phyloP scores from a whole-genome alignment of 64 coral and sea anemone species.

The Orbicella faveolata region DNA sequence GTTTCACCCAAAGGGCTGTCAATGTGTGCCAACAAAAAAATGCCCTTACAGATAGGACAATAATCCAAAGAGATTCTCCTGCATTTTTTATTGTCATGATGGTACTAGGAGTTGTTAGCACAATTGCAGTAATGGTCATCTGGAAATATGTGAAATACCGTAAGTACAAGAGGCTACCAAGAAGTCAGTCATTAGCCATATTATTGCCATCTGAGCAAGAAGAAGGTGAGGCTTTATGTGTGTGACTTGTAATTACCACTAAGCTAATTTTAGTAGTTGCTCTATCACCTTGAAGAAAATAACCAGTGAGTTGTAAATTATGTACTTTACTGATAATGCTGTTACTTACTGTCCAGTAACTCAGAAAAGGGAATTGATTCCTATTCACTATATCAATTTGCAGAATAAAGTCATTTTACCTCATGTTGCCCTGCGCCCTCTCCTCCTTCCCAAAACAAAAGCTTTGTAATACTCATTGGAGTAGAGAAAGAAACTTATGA shows the following conservation, averaged over 20 bases:
- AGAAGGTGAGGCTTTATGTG: background rate
- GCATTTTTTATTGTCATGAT: background rate
- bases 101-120: background rate
- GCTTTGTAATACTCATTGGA: background rate
- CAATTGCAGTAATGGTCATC: too few species aligned
- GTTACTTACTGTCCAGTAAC: too few species aligned
- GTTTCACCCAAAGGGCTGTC: background rate
- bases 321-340: too few species aligned
- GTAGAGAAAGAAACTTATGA: background rate
- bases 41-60: background rate
- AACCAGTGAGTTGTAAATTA: too few species aligned
- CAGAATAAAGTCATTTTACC: too few species aligned
- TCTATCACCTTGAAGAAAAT: too few species aligned
- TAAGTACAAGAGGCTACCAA: background rate
- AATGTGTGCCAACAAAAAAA: slow-evolving; percentile 20
- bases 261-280: too few species aligned
- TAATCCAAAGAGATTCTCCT: background rate
- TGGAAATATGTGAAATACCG: background rate
- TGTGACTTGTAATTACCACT: too few species aligned
- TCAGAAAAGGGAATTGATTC: too few species aligned
- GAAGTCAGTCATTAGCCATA: background rate
- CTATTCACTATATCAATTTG: too few species aligned
- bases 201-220: background rate
- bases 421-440: too few species aligned
- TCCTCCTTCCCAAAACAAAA: too few species aligned